Percentiles rank a stretch among this genome's conserved stretches.
Evolutionary conservation across 2,113 vertebrate genomes (phyloP).

Genomic region (Paratilapia polleni): DNA sequence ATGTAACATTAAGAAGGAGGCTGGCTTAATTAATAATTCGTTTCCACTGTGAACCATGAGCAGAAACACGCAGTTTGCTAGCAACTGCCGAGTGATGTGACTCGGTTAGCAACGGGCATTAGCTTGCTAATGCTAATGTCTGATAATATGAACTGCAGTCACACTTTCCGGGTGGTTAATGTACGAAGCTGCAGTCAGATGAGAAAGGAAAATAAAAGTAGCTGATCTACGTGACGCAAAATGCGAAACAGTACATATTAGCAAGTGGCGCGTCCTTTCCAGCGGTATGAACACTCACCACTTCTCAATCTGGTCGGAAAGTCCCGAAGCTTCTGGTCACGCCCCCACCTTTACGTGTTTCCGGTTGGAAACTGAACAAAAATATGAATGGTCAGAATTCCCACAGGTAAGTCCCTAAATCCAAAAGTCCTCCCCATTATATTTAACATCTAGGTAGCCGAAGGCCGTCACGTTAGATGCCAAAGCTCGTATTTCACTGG

Average conservation of each 20-base stretch:
- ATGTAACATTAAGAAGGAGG: background rate
- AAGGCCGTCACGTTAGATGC: background rate
- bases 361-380: conserved; percentile 1
- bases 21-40: fast-evolving
- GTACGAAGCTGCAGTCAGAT: background rate
- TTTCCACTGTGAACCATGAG: fast-evolving
- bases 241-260: background rate
- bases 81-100: background rate
- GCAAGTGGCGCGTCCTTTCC: background rate
- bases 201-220: background rate
- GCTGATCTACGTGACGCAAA: background rate
- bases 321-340: conserved; percentile 14
- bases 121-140: conserved; percentile 8
- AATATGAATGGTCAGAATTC: background rate
- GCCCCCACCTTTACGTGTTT: background rate
- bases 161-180: background rate
- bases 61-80: background rate
- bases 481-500: background rate
- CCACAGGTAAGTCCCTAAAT: background rate
- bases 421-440: background rate
- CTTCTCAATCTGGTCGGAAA: conserved; percentile 22
- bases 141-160: background rate
- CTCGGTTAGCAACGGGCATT: background rate
- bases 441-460: too few relatives aligned
- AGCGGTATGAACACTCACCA: conserved; percentile 5